Conservation (phyloP, 2,888 invertebrate species). For the Monopis laevigella region DNA sequence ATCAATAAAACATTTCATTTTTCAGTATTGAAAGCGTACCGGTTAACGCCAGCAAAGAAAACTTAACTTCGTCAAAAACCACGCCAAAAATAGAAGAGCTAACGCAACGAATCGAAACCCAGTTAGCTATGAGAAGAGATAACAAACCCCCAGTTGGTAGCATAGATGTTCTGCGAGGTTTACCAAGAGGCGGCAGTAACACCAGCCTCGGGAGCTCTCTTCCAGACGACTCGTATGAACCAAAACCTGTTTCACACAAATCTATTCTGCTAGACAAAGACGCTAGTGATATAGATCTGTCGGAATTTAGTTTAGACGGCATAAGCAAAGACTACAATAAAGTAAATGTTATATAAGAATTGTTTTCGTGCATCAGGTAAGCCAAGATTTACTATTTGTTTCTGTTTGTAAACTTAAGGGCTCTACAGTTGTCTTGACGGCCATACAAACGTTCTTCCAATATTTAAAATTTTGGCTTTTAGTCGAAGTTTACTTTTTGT, state of each 20-base stretch:
- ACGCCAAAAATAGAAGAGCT: conserved; percentile 66
- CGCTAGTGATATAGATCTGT: conserved; percentile 54
- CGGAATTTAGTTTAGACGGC: conserved; percentile 50
- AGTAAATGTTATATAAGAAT: too few species aligned
- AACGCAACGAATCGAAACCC: conserved; percentile 63
- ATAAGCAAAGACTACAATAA: conserved; percentile 27
- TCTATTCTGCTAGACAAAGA: conserved; percentile 24
- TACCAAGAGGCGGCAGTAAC: conserved; percentile 47
- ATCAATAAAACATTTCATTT: conserved; percentile 12
- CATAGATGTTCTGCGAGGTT: conserved; percentile 40
- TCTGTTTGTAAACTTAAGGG: too few species aligned
- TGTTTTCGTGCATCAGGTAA: too few species aligned
- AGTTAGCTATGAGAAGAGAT: conserved; percentile 45
- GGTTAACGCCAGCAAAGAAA: conserved; percentile 33
- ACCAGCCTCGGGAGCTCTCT: conserved; percentile 60
- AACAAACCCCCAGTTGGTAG: conserved; percentile 40
- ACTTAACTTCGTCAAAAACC: conserved; percentile 52
- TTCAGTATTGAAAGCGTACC: conserved; percentile 58
- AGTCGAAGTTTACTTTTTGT: too few species aligned
- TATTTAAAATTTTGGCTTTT: too few species aligned
- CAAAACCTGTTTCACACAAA: conserved; percentile 22
- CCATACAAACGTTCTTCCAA: too few species aligned
- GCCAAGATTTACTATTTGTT: too few species aligned
- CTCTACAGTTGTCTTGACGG: too few species aligned
- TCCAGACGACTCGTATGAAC: conserved; percentile 45